A percentile compares a stretch with the other conserved stretches of the same genome.
These are phyloP conservation scores for Cossypha caffra DNA, from an alignment of 2,797 vertebrate genomes.

Conservation along the genomic window DNA sequence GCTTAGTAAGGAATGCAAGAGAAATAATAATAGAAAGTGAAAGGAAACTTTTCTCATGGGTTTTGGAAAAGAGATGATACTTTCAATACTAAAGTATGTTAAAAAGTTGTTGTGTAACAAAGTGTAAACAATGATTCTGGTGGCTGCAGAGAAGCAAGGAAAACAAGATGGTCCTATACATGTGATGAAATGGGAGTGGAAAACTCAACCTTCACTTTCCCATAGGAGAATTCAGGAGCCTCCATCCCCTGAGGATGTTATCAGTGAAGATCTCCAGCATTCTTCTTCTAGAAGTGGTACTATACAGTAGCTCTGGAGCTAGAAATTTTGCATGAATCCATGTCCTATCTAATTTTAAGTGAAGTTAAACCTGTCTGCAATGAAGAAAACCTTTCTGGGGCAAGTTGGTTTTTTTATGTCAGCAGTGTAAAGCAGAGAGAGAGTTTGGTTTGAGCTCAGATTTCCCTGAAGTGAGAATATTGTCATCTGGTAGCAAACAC, in stretches of 20 bases:
- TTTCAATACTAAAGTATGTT: neutral
- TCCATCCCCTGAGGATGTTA: neutral
- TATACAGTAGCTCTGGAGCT: neutral
- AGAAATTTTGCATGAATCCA: neutral
- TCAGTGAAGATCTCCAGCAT: neutral
- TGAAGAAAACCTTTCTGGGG: neutral
- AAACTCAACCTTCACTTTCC: neutral
- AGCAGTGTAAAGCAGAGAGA: neutral
- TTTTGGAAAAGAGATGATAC: neutral
- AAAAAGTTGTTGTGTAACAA: neutral
- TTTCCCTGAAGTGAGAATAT: neutral
- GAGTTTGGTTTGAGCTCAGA: neutral
- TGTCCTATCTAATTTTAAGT: neutral
- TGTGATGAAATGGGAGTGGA: neutral
- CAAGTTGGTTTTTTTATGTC: neutral
- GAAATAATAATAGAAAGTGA: neutral
- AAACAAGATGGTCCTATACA: neutral
- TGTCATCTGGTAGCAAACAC: rapidly evolving
- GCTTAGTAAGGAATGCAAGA: neutral
- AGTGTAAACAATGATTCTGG: neutral
- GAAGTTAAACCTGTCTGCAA: neutral
- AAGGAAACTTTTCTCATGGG: neutral
- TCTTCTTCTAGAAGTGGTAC: neutral
- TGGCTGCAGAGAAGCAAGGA: neutral
- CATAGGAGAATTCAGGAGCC: neutral